A percentile compares a stretch with the other conserved stretches of the same genome.
phyloP scores from a whole-genome alignment of 2,113 vertebrate species.

The Irena cyanogastra region DNA sequence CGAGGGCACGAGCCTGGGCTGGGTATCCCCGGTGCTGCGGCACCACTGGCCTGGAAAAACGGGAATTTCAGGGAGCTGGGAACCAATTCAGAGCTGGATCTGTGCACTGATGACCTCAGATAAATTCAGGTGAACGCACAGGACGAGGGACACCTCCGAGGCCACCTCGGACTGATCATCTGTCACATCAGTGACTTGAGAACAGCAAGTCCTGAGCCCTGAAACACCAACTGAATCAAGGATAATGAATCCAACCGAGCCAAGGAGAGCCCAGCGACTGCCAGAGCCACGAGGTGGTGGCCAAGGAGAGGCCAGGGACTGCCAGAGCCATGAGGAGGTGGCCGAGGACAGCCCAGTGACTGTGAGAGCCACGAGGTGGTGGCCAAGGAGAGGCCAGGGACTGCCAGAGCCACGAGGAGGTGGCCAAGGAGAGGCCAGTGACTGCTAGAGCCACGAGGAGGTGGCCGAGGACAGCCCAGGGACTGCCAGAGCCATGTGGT shows the following conservation, averaged over 20 bases:
- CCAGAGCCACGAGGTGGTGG: not conserved
- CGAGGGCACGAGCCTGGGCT: not conserved
- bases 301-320: not conserved
- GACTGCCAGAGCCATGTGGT: not conserved
- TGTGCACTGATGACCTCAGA: not conserved
- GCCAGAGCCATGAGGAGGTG: not conserved
- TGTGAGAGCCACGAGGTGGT: not conserved
- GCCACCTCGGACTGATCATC: not conserved
- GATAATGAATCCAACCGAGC: not conserved
- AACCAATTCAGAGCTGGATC: not conserved
- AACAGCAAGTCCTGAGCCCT: not conserved
- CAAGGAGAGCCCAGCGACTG: not conserved
- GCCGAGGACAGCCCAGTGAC: not conserved
- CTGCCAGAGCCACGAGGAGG: not conserved
- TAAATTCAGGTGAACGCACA: not conserved
- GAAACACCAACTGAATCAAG: not conserved
- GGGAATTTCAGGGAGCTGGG: not conserved
- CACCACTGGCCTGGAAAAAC: not conserved
- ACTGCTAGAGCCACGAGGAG: not conserved
- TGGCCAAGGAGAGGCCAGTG: not conserved
- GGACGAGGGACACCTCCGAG: not conserved
- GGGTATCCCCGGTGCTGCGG: no score
- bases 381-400: not conserved
- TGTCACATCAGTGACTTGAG: not conserved
- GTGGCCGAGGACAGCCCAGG: not conserved